phyloP scores from a whole-genome alignment of 2,888 invertebrate species.

The Synergus gifuensis region DNA sequence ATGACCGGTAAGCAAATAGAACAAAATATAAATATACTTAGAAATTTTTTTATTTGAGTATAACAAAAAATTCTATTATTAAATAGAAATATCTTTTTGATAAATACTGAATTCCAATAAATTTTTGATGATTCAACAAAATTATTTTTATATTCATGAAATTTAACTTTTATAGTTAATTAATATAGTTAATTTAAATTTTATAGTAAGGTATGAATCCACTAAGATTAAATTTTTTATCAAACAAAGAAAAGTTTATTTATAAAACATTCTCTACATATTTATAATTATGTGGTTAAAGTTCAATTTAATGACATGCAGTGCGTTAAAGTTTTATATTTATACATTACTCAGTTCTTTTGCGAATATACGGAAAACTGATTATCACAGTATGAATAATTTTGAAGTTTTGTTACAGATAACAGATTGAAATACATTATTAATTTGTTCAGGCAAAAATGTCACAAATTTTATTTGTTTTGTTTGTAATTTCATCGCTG shows the following conservation, averaged over 20 bases:
- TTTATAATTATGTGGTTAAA: background rate
- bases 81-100: background rate
- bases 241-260: background rate
- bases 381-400: no score
- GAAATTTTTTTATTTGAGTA: background rate
- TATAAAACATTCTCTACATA: background rate
- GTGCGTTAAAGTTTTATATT: background rate
- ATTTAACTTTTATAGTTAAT: background rate
- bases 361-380: no score
- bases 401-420: background rate
- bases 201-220: no score
- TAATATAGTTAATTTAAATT: background rate
- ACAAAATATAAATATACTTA: background rate
- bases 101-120: background rate
- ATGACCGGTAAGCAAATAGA: background rate
- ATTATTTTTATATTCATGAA: background rate
- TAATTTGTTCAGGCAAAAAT: background rate
- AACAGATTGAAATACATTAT: background rate
- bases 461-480: background rate
- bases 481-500: background rate
- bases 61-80: background rate
- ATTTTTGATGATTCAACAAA: background rate
- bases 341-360: no score
- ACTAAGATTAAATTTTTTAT: background rate
- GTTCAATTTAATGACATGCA: background rate